These are phyloP conservation scores for Centropristis striata DNA, from an alignment of 2,113 vertebrate species.

Conservation along the genomic window DNA sequence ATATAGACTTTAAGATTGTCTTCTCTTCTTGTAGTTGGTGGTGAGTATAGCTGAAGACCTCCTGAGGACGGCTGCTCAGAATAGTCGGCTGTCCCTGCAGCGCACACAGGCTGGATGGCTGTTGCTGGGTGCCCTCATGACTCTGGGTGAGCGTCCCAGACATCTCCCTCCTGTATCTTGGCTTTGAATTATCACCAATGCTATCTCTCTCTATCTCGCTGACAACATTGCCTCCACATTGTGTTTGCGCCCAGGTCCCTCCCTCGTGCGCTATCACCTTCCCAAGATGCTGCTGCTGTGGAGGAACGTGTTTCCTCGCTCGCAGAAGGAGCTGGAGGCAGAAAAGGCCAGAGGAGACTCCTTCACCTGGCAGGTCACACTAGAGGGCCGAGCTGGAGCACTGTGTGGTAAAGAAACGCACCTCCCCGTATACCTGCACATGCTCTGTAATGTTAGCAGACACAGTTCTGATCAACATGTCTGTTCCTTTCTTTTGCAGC, in stretches of 20 bases:
- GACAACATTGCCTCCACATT: not conserved
- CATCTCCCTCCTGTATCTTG: not conserved
- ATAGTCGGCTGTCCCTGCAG: conserved; percentile 96
- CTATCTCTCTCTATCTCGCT: not conserved
- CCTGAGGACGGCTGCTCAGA: conserved; percentile 95
- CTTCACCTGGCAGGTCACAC: conserved; percentile 98
- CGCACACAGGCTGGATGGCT: conserved; percentile 98
- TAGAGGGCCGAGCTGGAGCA: conserved; percentile 97
- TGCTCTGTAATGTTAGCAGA: not conserved
- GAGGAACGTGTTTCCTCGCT: conserved; percentile 98
- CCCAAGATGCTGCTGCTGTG: conserved; percentile 98
- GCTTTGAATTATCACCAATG: not conserved
- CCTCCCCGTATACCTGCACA: not conserved
- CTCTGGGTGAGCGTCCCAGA: conserved; percentile 87
- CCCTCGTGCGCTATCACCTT: conserved; percentile 96
- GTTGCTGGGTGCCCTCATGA: conserved; percentile 98
- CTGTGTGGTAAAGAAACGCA: conserved; percentile 91
- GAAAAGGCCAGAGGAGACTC: conserved; percentile 97
- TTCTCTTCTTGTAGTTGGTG: conserved; percentile 89
- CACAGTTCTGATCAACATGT: not conserved
- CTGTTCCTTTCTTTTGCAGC: conserved; percentile 80
- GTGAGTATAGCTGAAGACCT: conserved; percentile 99
- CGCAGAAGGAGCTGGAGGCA: conserved; percentile 96
- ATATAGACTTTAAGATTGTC: not conserved
- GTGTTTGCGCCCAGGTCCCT: conserved; percentile 86